Evolutionary conservation across 2,113 vertebrate species (phyloP).

Genomic region (Zapornia atra): DNA sequence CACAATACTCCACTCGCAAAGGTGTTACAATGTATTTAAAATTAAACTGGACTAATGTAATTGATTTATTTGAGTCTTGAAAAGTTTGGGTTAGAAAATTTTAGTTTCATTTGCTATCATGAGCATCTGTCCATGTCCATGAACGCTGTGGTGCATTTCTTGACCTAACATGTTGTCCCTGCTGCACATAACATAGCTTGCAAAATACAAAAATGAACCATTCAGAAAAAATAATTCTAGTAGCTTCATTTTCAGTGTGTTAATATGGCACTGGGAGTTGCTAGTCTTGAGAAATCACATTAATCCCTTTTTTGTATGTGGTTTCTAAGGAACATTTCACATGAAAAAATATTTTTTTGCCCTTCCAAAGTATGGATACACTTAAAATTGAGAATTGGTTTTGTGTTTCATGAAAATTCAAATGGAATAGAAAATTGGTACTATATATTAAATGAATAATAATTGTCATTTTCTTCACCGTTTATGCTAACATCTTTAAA

Average conservation of each 20-base stretch:
- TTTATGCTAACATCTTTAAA: not conserved
- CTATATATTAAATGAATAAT: not conserved
- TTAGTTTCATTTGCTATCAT: not conserved
- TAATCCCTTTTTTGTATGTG: not conserved
- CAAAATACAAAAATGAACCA: not conserved
- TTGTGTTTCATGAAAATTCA: not conserved
- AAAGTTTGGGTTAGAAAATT: not conserved
- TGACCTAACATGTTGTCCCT: not conserved
- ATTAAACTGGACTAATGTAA: not conserved
- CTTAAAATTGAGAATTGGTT: not conserved
- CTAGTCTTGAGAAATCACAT: not conserved
- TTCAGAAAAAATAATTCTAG: not conserved
- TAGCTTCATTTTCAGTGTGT: not conserved
- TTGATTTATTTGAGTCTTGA: not conserved
- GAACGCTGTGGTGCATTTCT: not conserved
- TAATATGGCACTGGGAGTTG: not conserved
- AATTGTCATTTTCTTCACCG: not conserved
- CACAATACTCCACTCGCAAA: not conserved
- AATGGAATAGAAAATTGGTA: not conserved
- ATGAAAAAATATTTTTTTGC: not conserved
- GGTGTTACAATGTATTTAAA: not conserved
- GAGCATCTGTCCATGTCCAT: not conserved
- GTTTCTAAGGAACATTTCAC: not conserved
- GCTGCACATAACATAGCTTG: not conserved
- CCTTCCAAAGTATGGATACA: not conserved